Base-by-base conservation (phyloP, 2,113 vertebrate species). In the Paraplagusia blochii region DNA sequence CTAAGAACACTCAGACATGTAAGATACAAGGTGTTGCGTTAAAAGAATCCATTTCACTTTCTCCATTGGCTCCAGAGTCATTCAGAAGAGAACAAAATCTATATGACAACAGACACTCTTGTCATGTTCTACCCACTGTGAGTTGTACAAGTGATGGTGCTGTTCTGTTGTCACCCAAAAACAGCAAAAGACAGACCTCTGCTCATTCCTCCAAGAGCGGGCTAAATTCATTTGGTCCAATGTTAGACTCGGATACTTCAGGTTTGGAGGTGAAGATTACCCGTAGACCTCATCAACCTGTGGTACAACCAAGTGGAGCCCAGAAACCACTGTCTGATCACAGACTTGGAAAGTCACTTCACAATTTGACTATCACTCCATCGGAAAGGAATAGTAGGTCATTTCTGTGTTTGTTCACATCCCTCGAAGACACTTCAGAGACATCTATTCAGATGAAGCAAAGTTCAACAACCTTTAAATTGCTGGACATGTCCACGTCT, bases 161-260 rank as follows among this genome's bases (percentile, higher is more conserved):
- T 47, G 11, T 11, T 47, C 50, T 40, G 8, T 11, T 44, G 11
- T 42, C 6, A 55, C 66, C 82, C 80, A 0, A 76, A 76, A 29
- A 89, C 77, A 11, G 77, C 88, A 10, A 83, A 19, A 63, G 5
- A 79, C 18, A n/a, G 40, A 51, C 81, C 0, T 80, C 83, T 53
- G 77, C 87, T 67, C 77, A 19, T 34, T 16, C 84, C 0, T 0
- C 16, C 12, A 33, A 35, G 18, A 1, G 14, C 2, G 51, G 34
- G 11, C 18, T 62, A 17, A 11, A 16, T 40, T 8, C 35, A 5
- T 42, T 19, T 9, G 22, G 17, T 56, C 14, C 0, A 12, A 16
- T 15, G 7, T 7, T 13, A 18, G 33, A 38, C 16, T 18, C 65
- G 0, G 9, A 29, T 3, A 7, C 47, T 13, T 17, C n/a, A 11